Evolutionary conservation across 23 tunicate species (phyloP).

Genomic region (Halocynthia aurantium): DNA sequence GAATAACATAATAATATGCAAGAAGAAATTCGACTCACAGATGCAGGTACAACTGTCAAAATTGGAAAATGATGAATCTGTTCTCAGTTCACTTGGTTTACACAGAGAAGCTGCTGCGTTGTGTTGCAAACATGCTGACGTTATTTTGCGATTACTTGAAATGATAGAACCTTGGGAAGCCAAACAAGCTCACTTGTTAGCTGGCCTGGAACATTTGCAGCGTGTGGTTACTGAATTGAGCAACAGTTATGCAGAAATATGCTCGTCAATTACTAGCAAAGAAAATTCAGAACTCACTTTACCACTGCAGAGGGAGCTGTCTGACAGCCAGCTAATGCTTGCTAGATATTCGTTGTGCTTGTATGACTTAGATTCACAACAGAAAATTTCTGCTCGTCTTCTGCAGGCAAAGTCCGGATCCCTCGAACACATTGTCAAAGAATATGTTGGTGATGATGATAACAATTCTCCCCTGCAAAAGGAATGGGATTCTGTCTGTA

Average conservation of each 20-base stretch:
- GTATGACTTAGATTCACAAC: conserved; percentile 10
- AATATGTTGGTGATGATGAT: conserved; percentile 5
- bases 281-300: neutral
- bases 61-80: conserved; percentile 32
- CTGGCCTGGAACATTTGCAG: conserved; percentile 26
- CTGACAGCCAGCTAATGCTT: neutral
- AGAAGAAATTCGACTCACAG: neutral
- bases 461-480: conserved; percentile 7
- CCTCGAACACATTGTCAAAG: conserved; percentile 19
- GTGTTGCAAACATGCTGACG: conserved; percentile 40
- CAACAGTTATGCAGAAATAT: conserved; percentile 5
- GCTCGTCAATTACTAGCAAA: neutral
- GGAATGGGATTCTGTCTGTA: conserved; percentile 21
- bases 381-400: neutral
- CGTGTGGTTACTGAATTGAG: neutral
- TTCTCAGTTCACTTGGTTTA: conserved; percentile 39
- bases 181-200: conserved; percentile 28
- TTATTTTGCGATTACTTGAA: conserved; percentile 12
- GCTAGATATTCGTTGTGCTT: conserved; percentile 15
- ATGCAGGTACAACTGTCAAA: conserved; percentile 26
- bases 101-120: conserved; percentile 40
- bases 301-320: conserved; percentile 13
- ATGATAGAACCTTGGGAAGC: neutral
- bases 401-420: conserved; percentile 23
- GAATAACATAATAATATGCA: conserved; percentile 10